A percentile compares a stretch with the other conserved stretches of the same genome.
Conservation (phyloP, 2,888 invertebrate genomes). For the Holacanthella duospinosa region DNA sequence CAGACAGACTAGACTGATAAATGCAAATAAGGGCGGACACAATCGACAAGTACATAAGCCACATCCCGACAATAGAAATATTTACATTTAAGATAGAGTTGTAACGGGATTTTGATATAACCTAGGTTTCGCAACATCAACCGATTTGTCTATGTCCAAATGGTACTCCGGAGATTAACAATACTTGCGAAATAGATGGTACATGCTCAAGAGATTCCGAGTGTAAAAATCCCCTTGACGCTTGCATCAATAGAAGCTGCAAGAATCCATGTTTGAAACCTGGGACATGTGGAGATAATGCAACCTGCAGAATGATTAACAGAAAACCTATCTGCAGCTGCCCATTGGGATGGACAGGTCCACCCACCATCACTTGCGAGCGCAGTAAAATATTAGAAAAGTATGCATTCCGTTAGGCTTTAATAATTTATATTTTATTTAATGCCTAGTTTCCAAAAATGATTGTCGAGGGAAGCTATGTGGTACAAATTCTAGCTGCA, state of each 20-base stretch:
- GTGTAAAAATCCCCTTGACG: constrained; percentile 60
- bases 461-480: neutral
- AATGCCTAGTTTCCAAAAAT: neutral
- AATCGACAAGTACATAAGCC: too few species aligned
- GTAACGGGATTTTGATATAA: constrained; percentile 12
- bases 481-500: neutral
- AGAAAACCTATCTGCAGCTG: constrained; percentile 66
- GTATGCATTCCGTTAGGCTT: neutral
- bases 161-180: constrained; percentile 71
- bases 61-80: too few species aligned
- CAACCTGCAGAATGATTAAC: constrained; percentile 69
- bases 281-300: constrained; percentile 49
- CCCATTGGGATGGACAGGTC: constrained; percentile 61
- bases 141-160: constrained; percentile 78
- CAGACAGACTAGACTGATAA: too few species aligned
- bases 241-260: constrained; percentile 61
- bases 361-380: constrained; percentile 55
- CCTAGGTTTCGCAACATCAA: constrained; percentile 55
- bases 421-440: neutral
- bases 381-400: neutral
- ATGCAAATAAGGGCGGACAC: too few species aligned
- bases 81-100: too few species aligned
- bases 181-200: constrained; percentile 59
- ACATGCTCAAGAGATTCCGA: constrained; percentile 67
- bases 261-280: constrained; percentile 69